Evolutionary conservation across 2,888 invertebrate species (phyloP), one percentile per base, ranked within the genome.

Genomic region (Microplitis deprimator): DNA sequence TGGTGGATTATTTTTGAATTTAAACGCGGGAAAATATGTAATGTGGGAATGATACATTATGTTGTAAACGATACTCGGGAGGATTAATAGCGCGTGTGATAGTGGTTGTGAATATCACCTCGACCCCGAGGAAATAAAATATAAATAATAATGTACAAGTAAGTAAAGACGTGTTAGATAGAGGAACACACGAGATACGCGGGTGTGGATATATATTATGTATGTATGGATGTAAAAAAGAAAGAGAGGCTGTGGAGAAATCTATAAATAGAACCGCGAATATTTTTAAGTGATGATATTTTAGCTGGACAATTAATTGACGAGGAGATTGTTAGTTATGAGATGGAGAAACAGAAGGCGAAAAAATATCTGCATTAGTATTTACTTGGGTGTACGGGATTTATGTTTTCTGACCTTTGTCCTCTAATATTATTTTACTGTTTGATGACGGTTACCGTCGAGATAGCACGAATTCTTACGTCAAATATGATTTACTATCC

Each of bases 61-160:
- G 80, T 71, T 78, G 80, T 77, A 75, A 80, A 80, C 77, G 75
- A 75, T 80, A 79, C 78, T 60, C 73, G 73, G 76, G 80, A 77
- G 78, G 78, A 80, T 80, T 80, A 80, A 80, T 80, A 78, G 79
- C 79, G 20, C 75, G 67, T 69, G 78, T 61, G 62, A 39, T 59
- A 50, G 8, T 67, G 60, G 17, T 68, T 29, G 68, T 70, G 38
- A 68, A 60, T 59, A 16, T 67, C 68, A 68, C 60, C 16, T 60
- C 68, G 40, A 69, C 65, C 5, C 69, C 41, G 41, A 50, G 50
- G 50, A 50, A 50, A 50, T 50, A 50, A 50, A 50, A 50, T 50
- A 50, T 13, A 50, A 50, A 50, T 50, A 50, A 50, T 50, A 50
- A 50, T 50, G 50, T 50, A 50, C 50, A 50, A 50, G 50, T 50